phyloP scores from a whole-genome alignment of 2,888 invertebrate genomes.

The Drosophila melanosoma region DNA sequence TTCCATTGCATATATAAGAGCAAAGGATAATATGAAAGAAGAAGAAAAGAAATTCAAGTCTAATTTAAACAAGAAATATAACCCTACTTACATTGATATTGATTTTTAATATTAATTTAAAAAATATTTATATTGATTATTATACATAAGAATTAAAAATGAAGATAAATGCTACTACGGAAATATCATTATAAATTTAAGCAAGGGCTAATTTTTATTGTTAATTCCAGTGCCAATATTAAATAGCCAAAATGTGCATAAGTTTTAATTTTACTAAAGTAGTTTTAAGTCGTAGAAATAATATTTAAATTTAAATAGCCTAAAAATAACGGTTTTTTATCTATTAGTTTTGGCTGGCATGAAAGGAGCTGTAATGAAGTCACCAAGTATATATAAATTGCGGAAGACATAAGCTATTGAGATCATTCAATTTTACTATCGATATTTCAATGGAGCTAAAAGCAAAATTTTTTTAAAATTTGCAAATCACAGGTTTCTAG shows the following conservation, averaged over 20 bases:
- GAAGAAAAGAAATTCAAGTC: neutral
- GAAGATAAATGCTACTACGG: neutral
- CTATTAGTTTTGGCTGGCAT: neutral
- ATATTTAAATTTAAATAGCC: neutral
- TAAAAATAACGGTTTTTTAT: neutral
- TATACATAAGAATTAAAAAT: neutral
- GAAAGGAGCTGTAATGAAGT: neutral
- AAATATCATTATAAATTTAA: too few relatives aligned
- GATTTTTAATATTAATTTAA: neutral
- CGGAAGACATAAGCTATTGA: too few relatives aligned
- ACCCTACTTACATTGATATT: neutral
- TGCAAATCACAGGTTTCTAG: too few relatives aligned
- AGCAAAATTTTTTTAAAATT: neutral
- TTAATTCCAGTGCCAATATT: too few relatives aligned
- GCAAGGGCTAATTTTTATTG: too few relatives aligned
- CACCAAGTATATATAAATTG: neutral
- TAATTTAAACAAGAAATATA: neutral
- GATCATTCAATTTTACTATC: neutral
- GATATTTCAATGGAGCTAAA: neutral
- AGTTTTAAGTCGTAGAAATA: too few relatives aligned
- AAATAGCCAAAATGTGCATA: too few relatives aligned
- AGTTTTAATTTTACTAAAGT: too few relatives aligned
- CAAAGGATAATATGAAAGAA: conserved; percentile 34
- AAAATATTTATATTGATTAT: neutral
- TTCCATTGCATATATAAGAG: conserved; percentile 31